Conservation (phyloP, 2,888 invertebrate species). For the Chromoteleia sp. region DNA sequence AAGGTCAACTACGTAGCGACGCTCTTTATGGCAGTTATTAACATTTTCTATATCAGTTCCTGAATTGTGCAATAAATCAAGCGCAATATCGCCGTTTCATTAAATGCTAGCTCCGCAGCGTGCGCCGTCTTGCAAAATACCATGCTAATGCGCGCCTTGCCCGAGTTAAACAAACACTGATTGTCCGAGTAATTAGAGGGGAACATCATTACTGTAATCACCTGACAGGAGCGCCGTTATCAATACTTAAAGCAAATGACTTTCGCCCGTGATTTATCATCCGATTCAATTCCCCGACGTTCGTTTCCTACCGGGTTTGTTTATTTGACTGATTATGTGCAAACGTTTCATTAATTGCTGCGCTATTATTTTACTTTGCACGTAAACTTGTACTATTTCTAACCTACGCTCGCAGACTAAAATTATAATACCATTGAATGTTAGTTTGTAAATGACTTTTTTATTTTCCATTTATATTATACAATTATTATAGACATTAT, state of each 20-base stretch:
- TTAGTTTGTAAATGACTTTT: too few relatives aligned
- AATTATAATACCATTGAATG: too few relatives aligned
- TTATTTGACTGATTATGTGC: slow-evolving; percentile 53
- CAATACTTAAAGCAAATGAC: slow-evolving; percentile 64
- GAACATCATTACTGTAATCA: slow-evolving; percentile 65
- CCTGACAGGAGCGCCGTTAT: slow-evolving; percentile 57
- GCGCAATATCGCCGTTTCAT: slow-evolving; percentile 59
- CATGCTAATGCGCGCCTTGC: slow-evolving; percentile 57
- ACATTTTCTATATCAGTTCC: slow-evolving; percentile 66
- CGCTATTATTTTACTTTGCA: slow-evolving; percentile 16
- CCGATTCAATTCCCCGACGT: slow-evolving; percentile 42
- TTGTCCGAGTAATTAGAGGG: slow-evolving; percentile 65
- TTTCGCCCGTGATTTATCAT: slow-evolving; percentile 56
- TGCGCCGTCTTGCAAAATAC: slow-evolving; percentile 51
- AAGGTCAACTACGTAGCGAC: slow-evolving; percentile 65
- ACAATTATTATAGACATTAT: too few relatives aligned
- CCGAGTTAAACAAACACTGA: slow-evolving; percentile 64
- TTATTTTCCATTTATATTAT: too few relatives aligned
- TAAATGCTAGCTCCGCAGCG: slow-evolving; percentile 49
- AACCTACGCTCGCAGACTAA: neutral
- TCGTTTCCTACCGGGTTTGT: slow-evolving; percentile 40
- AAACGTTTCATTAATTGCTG: slow-evolving; percentile 38
- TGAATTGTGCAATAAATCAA: slow-evolving; percentile 65
- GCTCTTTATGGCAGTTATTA: slow-evolving; percentile 66
- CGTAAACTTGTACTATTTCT: neutral